phyloP scores from a whole-genome alignment of 2,888 invertebrate species.

The Drosophila mulleri region DNA sequence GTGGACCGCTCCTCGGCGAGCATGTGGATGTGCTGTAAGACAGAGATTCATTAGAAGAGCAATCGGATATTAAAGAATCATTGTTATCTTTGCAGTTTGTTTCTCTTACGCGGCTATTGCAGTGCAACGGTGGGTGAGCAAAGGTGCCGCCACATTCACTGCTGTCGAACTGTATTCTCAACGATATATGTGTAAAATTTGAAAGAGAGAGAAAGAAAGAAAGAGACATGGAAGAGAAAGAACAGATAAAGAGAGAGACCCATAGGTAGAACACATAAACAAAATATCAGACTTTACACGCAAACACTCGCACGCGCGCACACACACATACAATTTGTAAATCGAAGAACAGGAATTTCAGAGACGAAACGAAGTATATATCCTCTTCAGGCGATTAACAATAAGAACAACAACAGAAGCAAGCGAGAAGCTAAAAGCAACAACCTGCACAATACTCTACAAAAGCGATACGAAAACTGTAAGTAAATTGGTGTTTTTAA shows the following conservation, averaged over 20 bases:
- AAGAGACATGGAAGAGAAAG: conserved; percentile 52
- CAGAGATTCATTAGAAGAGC: conserved; percentile 36
- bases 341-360: conserved; percentile 11
- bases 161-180: conserved; percentile 83
- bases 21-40: conserved; percentile 89
- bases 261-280: conserved; percentile 24
- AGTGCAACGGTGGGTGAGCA: conserved; percentile 83
- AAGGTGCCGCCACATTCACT: conserved; percentile 82
- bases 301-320: background rate
- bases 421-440: conserved; percentile 48
- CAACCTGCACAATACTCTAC: conserved; percentile 52
- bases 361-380: conserved; percentile 31
- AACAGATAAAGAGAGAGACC: conserved; percentile 50
- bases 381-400: conserved; percentile 41
- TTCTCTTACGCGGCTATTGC: conserved; percentile 83
- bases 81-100: conserved; percentile 20
- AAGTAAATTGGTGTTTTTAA: conserved; percentile 25
- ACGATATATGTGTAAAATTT: conserved; percentile 33
- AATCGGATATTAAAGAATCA: conserved; percentile 5
- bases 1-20: conserved; percentile 89
- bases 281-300: conserved; percentile 32
- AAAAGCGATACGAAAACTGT: conserved; percentile 48
- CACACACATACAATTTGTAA: conserved; percentile 19
- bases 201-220: conserved; percentile 11
- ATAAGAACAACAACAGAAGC: conserved; percentile 21